phyloP scores from a whole-genome alignment of 1,140 invertebrate species.

The Tribolium madens region DNA sequence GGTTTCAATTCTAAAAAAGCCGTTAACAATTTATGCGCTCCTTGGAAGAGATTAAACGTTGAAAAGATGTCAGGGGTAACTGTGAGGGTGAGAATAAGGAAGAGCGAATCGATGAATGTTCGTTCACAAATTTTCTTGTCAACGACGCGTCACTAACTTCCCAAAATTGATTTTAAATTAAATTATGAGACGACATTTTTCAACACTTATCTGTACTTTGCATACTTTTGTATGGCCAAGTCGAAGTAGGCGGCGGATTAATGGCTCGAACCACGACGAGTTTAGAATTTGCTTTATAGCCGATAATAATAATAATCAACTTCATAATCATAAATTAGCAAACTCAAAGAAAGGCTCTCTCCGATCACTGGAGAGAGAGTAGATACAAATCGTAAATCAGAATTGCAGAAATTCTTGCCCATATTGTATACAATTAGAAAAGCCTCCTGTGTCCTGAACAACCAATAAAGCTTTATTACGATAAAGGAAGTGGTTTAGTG shows the following conservation, averaged over 20 bases:
- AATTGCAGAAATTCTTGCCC: too few species aligned
- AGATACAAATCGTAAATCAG: too few species aligned
- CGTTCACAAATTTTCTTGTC: slow-evolving; percentile 56
- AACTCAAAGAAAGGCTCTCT: too few species aligned
- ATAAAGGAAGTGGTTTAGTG: too few species aligned
- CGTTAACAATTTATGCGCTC: slow-evolving; percentile 51
- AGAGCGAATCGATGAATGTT: slow-evolving; percentile 50
- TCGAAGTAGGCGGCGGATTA: slow-evolving; percentile 1
- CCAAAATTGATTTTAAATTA: slow-evolving; percentile 56
- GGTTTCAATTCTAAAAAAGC: slow-evolving; percentile 49
- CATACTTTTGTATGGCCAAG: slow-evolving; percentile 44
- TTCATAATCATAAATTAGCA: too few species aligned
- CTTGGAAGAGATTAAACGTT: slow-evolving; percentile 51
- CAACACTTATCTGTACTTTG: slow-evolving; percentile 53
- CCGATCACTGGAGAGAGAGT: too few species aligned
- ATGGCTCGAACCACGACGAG: background rate
- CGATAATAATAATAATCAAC: background rate
- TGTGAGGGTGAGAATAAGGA: background rate
- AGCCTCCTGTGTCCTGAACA: too few species aligned
- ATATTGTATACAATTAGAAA: too few species aligned
- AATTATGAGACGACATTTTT: slow-evolving; percentile 50
- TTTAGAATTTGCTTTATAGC: slow-evolving; percentile 29
- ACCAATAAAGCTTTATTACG: too few species aligned
- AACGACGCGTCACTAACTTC: slow-evolving; percentile 49
- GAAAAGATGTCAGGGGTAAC: background rate